Base-by-base conservation (phyloP, 2,888 invertebrate genomes). In the Cephus pygmeus region DNA sequence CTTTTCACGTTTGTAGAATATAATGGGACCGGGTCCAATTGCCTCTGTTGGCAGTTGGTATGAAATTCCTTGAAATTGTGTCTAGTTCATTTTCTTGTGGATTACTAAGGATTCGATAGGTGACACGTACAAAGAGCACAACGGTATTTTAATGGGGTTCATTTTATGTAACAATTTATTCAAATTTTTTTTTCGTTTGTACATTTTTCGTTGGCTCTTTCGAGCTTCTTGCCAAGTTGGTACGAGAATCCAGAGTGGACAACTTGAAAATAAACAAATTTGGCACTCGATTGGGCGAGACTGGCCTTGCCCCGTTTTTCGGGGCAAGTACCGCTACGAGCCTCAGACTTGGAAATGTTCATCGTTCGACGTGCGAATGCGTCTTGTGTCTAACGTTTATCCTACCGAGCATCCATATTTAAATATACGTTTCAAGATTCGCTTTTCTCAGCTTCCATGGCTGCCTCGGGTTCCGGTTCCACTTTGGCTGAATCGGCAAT, bases 151-250 rank as follows among this genome's bases (percentile, higher is more conserved):
- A 23, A 56, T 56, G 9, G 56, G 56, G 23, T 56, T 56, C 56
- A 11, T 71, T 90, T 91, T 90, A 85, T 85, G 87, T 91, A 91
- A 91, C 90, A 90, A 90, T 91, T 91, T 90, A 91, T 91, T 90
- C 80, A 82, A 79, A 79, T 82, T 80, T 77, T 69, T 74, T 69
- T 77, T 79, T 79, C n/a, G 12, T 73, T 77, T 76, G 68, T 73
- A 69, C 56, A 56, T 56, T 56, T 56, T 9, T 56, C 23, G 2
- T 56, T 23, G 9, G 6, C 23, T 56, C 56, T 9, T 56, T 23
- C 23, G 15, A 40, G 15, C 40, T 40, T 40, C 15, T 56, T 56
- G 40, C 9, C 56, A 56, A 23, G 56, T 56, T 56, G 56, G 23
- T 56, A 56, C 2, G 23, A 56, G 9, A 56, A 56, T 56, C 23